Evolutionary conservation across 2,113 vertebrate species (phyloP).

Genomic region (Climacteris rufus): DNA sequence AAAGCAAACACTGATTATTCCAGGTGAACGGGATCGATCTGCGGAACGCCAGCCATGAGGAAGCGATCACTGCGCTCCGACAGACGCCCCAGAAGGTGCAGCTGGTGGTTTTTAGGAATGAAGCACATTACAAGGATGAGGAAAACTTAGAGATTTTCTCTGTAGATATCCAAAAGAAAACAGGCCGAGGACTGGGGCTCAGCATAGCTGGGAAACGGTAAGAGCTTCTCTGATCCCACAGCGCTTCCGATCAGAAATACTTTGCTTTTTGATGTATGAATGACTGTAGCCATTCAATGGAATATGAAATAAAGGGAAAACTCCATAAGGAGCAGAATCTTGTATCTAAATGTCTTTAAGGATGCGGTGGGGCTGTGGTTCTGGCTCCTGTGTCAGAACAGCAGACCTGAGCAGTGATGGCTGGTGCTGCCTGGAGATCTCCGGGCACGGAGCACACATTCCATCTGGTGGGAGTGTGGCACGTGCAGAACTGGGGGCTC

Average conservation of each 20-base stretch:
- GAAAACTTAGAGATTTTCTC: slow-evolving; percentile 86
- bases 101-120: slow-evolving; percentile 86
- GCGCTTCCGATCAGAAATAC: background rate
- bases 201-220: slow-evolving; percentile 97
- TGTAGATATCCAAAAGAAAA: slow-evolving; percentile 89
- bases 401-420: no score
- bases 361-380: background rate
- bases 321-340: background rate
- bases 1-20: slow-evolving; percentile 2
- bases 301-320: background rate
- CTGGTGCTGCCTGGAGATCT: background rate
- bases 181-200: slow-evolving; percentile 88
- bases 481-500: background rate
- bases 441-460: fast-evolving
- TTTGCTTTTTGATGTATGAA: background rate
- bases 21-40: slow-evolving; percentile 93
- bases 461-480: fast-evolving
- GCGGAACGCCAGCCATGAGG: slow-evolving; percentile 84
- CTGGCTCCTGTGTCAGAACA: background rate
- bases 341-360: background rate
- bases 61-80: slow-evolving; percentile 88
- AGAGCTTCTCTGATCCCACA: background rate
- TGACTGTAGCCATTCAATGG: background rate
- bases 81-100: slow-evolving; percentile 88
- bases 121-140: slow-evolving; percentile 85